Evolutionary conservation across 2,888 invertebrate genomes (phyloP).

Genomic region (Drosophila parthenogenetica): DNA sequence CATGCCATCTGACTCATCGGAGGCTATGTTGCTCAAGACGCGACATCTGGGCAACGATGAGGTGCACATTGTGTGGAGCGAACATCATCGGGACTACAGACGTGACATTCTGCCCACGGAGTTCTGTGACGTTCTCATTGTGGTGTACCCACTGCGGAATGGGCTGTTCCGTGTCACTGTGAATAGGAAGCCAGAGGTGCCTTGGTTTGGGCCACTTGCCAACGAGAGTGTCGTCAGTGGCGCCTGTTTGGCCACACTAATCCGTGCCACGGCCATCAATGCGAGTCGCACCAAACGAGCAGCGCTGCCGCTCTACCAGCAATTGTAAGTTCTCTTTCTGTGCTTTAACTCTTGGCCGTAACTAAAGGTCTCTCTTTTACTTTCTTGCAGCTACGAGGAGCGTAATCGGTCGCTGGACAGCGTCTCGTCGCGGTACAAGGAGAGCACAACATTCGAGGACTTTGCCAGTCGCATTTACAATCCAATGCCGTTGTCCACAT

Average conservation of each 20-base stretch:
- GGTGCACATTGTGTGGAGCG: constrained; percentile 99
- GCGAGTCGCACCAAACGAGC: constrained; percentile 96
- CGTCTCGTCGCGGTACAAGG: constrained; percentile 93
- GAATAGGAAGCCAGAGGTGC: constrained; percentile 93
- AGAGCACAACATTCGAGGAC: constrained; percentile 95
- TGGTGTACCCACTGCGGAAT: constrained; percentile 96
- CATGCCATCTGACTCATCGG: constrained; percentile 96
- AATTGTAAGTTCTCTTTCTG: constrained; percentile 88
- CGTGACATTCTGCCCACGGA: constrained; percentile 99
- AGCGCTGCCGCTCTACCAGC: constrained; percentile 95
- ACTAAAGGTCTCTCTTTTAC: not conserved
- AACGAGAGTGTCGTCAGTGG: constrained; percentile 91
- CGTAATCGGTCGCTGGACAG: constrained; percentile 93
- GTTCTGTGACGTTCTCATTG: constrained; percentile 99
- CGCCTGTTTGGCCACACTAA: constrained; percentile 91
- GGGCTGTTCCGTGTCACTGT: constrained; percentile 95
- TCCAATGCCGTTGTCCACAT: constrained; percentile 86
- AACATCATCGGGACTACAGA: constrained; percentile 97
- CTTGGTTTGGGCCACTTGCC: constrained; percentile 98
- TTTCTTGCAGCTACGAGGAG: constrained; percentile 92
- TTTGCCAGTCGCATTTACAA: constrained; percentile 91
- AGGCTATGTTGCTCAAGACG: constrained; percentile 95
- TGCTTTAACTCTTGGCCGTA: constrained; percentile 4
- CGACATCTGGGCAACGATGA: constrained; percentile 99
- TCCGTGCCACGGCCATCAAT: constrained; percentile 95